Conservation (phyloP, 2,888 invertebrate genomes). For the Imbricaverruca yamaguchii region DNA sequence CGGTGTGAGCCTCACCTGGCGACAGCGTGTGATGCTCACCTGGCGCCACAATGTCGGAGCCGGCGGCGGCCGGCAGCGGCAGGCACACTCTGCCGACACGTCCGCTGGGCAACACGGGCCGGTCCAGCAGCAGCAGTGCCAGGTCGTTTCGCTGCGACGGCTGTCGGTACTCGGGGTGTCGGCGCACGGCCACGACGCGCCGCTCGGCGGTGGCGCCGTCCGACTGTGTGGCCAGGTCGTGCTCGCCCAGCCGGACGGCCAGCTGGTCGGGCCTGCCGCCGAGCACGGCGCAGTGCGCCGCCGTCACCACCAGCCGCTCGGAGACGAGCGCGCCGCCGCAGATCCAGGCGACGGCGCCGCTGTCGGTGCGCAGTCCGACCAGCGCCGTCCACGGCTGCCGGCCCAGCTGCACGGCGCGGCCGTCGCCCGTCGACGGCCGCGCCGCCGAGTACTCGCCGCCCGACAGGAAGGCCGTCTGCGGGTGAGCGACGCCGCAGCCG, state of each 20-base stretch:
- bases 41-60: not conserved
- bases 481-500: not conserved
- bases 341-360: not conserved
- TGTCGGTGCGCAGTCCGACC: constrained; percentile 4
- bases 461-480: not conserved
- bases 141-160: constrained; percentile 5
- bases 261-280: not conserved
- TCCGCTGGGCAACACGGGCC: not conserved
- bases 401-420: not conserved
- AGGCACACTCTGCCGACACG: not conserved
- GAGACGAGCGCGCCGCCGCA: constrained; percentile 18
- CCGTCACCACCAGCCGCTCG: not conserved
- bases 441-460: not conserved
- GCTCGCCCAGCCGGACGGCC: constrained; percentile 63
- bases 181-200: not conserved
- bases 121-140: constrained; percentile 14
- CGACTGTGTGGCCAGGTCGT: constrained; percentile 56
- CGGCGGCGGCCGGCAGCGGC: not conserved
- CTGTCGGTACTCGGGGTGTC: not conserved
- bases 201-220: constrained; percentile 49
- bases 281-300: not conserved
- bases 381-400: not conserved
- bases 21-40: too few relatives aligned
- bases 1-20: too few relatives aligned
- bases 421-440: not conserved